Base-by-base conservation (phyloP, 2,113 vertebrate genomes). In the Alligator mississippiensis region DNA sequence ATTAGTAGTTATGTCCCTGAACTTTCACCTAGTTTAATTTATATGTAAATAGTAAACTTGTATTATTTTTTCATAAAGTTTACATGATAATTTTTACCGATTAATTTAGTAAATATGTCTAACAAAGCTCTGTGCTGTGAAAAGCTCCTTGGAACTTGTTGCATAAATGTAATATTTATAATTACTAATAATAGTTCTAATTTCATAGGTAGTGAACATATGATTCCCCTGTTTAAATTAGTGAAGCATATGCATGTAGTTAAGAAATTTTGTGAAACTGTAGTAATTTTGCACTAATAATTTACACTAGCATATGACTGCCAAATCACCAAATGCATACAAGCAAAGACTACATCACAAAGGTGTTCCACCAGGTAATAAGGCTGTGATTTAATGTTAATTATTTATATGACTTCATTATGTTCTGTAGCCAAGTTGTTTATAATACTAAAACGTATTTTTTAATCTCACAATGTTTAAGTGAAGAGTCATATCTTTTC, bases 351-450 rank as follows among this genome's bases (percentile, higher is more conserved):
- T 63, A 82, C 54, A 89, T 96, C 70, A 63, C 82, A 12, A 12
- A 90, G 84, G 85, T 79, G 82, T 80, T 85, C 93, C 68, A 10
- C 86, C 94, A 95, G 92, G 91, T 93, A 64, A 38, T 34, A 18
- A 58, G 80, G 58, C 90, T 87, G 80, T 79, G 82, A 93, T 85
- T 94, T 93, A 79, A 81, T 85, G 82, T 79, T 94, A 91, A 92
- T 88, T 93, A 95, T 96, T 96, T 95, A 92, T 96, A 93, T 85
- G n/a, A 15, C 84, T 89, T 89, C 74, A 87, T 93, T 92, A 47
- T 70, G 57, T 60, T 89, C 86, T 28, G 24, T 47, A 84, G 82
- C 82, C 91, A 54, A 77, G 84, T 88, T 84, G 84, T 57, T 91
- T 68, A n/a, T n/a, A n/a, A n/a, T n/a, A n/a, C n/a, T n/a, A n/a